A percentile compares a stretch with the other conserved stretches of the same genome.
Evolutionary conservation across 2,888 invertebrate species (phyloP).

Genomic region (Drosophila kokeensis): DNA sequence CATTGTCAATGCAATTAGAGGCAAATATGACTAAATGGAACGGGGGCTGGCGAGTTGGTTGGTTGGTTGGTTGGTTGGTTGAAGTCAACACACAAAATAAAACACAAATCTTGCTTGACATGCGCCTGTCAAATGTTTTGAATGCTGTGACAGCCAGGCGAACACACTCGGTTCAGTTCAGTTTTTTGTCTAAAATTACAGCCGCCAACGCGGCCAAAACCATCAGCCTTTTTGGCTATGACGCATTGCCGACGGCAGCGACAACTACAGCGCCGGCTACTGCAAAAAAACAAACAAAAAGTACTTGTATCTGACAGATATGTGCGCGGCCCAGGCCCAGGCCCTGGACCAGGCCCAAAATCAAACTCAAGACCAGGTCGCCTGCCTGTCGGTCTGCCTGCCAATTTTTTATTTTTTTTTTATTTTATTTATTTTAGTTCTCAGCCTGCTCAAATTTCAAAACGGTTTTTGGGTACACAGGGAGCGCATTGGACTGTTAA

Average conservation of each 20-base stretch:
- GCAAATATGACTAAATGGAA: slow-evolving; percentile 31
- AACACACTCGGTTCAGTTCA: slow-evolving; percentile 29
- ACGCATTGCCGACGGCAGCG: slow-evolving; percentile 68
- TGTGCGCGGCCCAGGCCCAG: slow-evolving; percentile 18
- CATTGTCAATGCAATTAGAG: slow-evolving; percentile 78
- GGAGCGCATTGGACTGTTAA: slow-evolving; percentile 69
- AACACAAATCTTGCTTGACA: slow-evolving; percentile 66
- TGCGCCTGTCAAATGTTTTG: slow-evolving; percentile 64
- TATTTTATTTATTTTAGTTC: slow-evolving; percentile 27
- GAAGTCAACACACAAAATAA: slow-evolving; percentile 18
- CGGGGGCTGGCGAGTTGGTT: neutral
- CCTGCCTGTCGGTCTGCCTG: slow-evolving; percentile 4
- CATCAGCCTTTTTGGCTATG: slow-evolving; percentile 44
- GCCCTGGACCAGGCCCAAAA: slow-evolving; percentile 6
- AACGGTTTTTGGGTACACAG: slow-evolving; percentile 52
- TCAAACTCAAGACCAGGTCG: slow-evolving; percentile 5
- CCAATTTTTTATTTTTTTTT: slow-evolving; percentile 6
- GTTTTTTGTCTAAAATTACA: slow-evolving; percentile 71
- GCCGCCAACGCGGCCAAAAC: slow-evolving; percentile 40
- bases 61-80: neutral
- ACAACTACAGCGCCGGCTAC: slow-evolving; percentile 48
- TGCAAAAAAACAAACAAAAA: slow-evolving; percentile 41
- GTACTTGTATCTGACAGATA: slow-evolving; percentile 51
- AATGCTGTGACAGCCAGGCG: slow-evolving; percentile 58
- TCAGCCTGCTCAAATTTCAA: slow-evolving; percentile 70